Conservation (phyloP, 2,797 vertebrate genomes). For the Pseudomugil gertrudae region DNA sequence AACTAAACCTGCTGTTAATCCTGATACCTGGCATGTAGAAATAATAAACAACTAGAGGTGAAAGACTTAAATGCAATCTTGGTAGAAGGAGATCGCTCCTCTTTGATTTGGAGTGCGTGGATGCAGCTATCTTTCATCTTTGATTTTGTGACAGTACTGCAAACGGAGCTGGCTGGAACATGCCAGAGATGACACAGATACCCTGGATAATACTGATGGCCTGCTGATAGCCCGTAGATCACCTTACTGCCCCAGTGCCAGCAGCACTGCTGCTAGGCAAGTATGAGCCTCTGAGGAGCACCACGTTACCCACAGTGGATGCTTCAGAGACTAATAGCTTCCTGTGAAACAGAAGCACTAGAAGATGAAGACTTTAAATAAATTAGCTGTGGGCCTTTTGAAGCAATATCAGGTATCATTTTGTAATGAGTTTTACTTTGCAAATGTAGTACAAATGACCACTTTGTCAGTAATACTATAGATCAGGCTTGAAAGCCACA, state of each 20-base stretch:
- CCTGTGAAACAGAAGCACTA: slow-evolving; percentile 34
- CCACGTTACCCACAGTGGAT: slow-evolving; percentile 48
- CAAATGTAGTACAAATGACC: neutral
- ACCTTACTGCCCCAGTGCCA: slow-evolving; percentile 69
- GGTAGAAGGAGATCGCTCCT: slow-evolving; percentile 37
- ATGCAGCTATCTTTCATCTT: slow-evolving; percentile 58
- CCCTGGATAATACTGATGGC: slow-evolving; percentile 68
- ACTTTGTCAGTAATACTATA: neutral
- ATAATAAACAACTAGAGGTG: slow-evolving; percentile 38
- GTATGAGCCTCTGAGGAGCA: slow-evolving; percentile 45
- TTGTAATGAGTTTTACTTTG: neutral
- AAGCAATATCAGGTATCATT: neutral
- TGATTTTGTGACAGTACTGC: slow-evolving; percentile 66
- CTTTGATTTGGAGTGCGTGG: slow-evolving; percentile 26
- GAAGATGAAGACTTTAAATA: slow-evolving; percentile 31
- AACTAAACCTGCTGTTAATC: no score
- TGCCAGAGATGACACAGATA: slow-evolving; percentile 78
- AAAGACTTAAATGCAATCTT: slow-evolving; percentile 50
- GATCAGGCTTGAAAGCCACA: neutral
- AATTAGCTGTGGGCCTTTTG: neutral
- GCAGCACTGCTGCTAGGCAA: slow-evolving; percentile 39
- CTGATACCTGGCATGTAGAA: slow-evolving; percentile 31
- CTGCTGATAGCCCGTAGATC: slow-evolving; percentile 71
- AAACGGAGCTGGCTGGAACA: slow-evolving; percentile 68
- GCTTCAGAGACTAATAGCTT: slow-evolving; percentile 44